These are phyloP conservation scores for Pterostichus niger DNA, from an alignment of 2,888 invertebrate genomes.

Conservation along the genomic window DNA sequence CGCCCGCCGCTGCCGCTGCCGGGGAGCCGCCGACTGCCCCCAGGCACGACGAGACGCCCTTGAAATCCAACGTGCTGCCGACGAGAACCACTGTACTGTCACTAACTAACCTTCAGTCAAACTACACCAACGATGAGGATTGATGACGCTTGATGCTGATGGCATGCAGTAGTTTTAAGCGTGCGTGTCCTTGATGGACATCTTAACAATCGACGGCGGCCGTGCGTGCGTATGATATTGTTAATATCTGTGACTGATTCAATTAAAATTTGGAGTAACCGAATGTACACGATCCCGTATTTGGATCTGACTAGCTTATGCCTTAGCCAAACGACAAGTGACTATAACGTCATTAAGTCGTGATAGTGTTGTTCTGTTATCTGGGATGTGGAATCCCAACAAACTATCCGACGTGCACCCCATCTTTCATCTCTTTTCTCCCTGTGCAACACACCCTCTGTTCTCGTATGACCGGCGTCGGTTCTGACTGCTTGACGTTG, in stretches of 20 bases:
- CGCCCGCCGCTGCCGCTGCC: constrained; percentile 75
- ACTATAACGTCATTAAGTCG: constrained; percentile 78
- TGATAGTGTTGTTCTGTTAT: constrained; percentile 78
- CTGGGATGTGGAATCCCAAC: constrained; percentile 73
- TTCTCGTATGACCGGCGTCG: constrained; percentile 12
- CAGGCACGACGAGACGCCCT: constrained; percentile 85
- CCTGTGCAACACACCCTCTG: constrained; percentile 68
- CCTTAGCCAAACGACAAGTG: constrained; percentile 78
- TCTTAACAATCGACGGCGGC: constrained; percentile 33
- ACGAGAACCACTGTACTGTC: background rate
- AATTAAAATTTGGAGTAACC: constrained; percentile 76
- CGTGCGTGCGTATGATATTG: constrained; percentile 74
- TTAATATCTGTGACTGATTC: constrained; percentile 78
- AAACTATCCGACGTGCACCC: constrained; percentile 69
- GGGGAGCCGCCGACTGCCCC: constrained; percentile 81
- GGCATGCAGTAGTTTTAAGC: background rate
- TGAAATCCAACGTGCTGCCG: constrained; percentile 87
- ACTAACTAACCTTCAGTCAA: background rate
- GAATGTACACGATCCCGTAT: constrained; percentile 69
- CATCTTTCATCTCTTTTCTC: constrained; percentile 61
- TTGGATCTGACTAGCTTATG: constrained; percentile 78
- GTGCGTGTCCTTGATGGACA: constrained; percentile 11
- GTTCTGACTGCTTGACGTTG: constrained; percentile 27
- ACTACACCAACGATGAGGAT: background rate
- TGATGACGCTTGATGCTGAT: no score